A percentile compares a stretch with the other conserved stretches of the same genome.
These are phyloP conservation scores for Peromyscus melanophrys DNA, from an alignment of 2,797 vertebrate species.

Conservation along the genomic window DNA sequence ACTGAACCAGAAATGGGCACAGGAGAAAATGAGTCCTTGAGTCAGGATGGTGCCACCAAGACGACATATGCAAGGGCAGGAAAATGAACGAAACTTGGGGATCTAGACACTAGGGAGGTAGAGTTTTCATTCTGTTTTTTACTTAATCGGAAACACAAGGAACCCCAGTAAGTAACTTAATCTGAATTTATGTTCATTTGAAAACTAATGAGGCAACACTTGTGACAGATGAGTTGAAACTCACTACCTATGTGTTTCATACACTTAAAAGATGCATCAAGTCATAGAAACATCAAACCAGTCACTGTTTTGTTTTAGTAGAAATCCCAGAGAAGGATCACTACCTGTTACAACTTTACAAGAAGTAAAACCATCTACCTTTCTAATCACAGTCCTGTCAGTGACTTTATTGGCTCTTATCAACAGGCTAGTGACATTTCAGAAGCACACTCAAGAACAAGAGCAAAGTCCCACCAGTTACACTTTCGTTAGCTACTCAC, in stretches of 20 bases:
- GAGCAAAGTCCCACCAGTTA: too few relatives aligned
- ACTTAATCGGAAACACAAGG: conserved; percentile 2
- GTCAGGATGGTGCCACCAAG: too few relatives aligned
- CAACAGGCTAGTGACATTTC: not conserved
- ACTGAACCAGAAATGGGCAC: not conserved
- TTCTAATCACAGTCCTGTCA: not conserved
- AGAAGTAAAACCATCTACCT: conserved; percentile 23
- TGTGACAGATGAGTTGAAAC: not conserved
- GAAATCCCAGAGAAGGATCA: conserved; percentile 9
- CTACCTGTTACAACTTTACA: not conserved
- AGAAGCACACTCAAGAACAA: not conserved
- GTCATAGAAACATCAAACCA: conserved; percentile 29
- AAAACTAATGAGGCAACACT: conserved; percentile 13
- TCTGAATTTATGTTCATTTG: conserved; percentile 32
- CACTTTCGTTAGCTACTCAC: conserved; percentile 83
- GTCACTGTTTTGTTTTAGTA: not conserved
- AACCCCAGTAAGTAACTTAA: not conserved
- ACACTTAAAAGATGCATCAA: conserved; percentile 34
- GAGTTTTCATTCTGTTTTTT: not conserved
- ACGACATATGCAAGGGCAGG: not conserved
- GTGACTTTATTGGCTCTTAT: not conserved
- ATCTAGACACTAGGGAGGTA: not conserved
- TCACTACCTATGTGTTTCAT: not conserved
- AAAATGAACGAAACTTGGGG: not conserved
- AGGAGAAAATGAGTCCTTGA: not conserved